Evolutionary conservation across 2,888 invertebrate genomes (phyloP).

Genomic region (Urechis unicinctus): DNA sequence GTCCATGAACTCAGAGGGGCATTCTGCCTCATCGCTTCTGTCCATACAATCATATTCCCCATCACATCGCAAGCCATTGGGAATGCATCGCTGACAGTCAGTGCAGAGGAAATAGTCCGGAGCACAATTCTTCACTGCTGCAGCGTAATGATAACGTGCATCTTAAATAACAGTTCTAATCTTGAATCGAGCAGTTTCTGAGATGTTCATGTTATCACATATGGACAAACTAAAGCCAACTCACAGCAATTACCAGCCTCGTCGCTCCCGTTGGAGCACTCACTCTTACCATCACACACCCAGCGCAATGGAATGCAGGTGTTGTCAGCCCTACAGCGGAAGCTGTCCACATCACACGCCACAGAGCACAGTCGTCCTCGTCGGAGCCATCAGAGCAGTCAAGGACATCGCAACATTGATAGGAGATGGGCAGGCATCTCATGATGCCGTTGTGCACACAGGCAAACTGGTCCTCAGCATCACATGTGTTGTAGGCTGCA

Average conservation of each 20-base stretch:
- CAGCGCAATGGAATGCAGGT: slow-evolving; percentile 25
- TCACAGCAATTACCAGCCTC: slow-evolving; percentile 26
- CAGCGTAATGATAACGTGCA: no score
- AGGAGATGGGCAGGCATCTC: not conserved
- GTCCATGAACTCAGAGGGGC: not conserved
- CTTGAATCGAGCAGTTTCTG: no score
- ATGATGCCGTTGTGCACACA: no score
- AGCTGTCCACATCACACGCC: not conserved
- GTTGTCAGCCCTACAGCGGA: not conserved
- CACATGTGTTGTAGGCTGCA: no score
- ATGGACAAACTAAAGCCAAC: no score
- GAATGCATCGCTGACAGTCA: slow-evolving; percentile 24
- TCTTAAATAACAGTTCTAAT: no score
- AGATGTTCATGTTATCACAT: no score
- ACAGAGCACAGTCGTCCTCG: not conserved
- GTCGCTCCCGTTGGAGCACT: slow-evolving; percentile 34
- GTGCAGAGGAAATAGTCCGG: not conserved
- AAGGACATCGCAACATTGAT: not conserved
- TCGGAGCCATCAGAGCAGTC: not conserved
- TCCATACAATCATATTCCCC: slow-evolving; percentile 29
- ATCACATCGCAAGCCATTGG: slow-evolving; percentile 27
- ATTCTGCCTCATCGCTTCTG: slow-evolving; percentile 21
- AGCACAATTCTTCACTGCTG: no score
- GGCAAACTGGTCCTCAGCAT: no score
- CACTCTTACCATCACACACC: slow-evolving; percentile 27